Conservation (phyloP, 2,797 vertebrate genomes). For the Heteromormyrus szaboi region DNA sequence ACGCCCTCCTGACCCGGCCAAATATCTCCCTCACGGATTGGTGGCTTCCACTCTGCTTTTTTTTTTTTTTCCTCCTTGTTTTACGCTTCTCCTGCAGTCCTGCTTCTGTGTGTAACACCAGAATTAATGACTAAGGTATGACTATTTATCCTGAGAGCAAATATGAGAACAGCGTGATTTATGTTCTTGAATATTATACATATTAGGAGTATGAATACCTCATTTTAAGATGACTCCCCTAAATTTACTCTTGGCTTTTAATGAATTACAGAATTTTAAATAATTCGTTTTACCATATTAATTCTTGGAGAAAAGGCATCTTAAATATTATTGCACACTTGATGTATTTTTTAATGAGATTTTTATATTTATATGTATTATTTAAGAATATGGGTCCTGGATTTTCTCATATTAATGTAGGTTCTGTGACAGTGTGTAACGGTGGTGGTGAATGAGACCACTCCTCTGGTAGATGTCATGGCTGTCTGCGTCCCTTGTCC, state of each 20-base stretch:
- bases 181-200: slow-evolving; percentile 10
- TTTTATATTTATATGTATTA: slow-evolving; percentile 5
- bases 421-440: neutral
- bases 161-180: neutral
- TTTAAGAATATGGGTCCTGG: slow-evolving; percentile 13
- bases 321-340: neutral
- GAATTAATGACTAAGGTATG: neutral
- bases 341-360: slow-evolving; percentile 4
- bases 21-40: neutral
- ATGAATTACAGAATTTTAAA: neutral
- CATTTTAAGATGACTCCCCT: slow-evolving; percentile 8
- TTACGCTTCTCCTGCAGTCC: neutral
- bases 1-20: slow-evolving; percentile 51
- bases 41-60: neutral
- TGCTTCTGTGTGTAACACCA: neutral
- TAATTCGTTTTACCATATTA: neutral
- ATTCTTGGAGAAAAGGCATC: neutral
- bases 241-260: slow-evolving; percentile 10
- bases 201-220: slow-evolving; percentile 15
- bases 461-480: neutral
- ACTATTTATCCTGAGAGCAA: neutral
- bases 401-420: slow-evolving; percentile 10
- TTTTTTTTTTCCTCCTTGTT: neutral
- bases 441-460: neutral
- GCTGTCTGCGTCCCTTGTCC: neutral